Conservation (phyloP, 2,888 invertebrate genomes). For the Trimorus sp. region DNA sequence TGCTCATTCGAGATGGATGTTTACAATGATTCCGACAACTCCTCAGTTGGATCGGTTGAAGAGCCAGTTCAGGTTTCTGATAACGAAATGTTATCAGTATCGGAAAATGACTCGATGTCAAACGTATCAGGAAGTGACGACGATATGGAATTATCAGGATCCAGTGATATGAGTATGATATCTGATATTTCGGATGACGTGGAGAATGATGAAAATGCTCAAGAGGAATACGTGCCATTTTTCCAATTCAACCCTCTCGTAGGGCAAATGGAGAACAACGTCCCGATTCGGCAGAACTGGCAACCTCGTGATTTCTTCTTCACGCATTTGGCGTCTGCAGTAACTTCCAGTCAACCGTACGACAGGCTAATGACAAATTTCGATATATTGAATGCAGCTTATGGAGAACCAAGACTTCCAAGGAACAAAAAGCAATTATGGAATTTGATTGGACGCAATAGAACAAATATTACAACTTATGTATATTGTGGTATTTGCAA, state of each 20-base stretch:
- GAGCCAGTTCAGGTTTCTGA: background rate
- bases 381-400: conserved; percentile 3
- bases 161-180: conserved; percentile 3
- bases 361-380: conserved; percentile 3
- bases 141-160: background rate
- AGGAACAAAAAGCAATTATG: conserved; percentile 7
- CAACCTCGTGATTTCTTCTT: conserved; percentile 14
- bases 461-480: conserved; percentile 4
- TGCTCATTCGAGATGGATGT: background rate
- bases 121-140: no score
- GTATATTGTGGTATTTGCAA: conserved; percentile 16
- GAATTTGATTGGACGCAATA: conserved; percentile 7
- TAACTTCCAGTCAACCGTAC: conserved; percentile 10
- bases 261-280: background rate
- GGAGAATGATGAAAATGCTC: background rate
- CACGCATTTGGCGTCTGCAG: conserved; percentile 11
- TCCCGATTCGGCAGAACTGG: background rate
- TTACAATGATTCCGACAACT: background rate
- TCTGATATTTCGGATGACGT: conserved; percentile 4
- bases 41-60: background rate
- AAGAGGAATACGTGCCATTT: background rate
- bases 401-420: conserved; percentile 1
- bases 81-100: background rate
- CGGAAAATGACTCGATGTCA: background rate
- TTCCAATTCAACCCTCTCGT: background rate